Percentiles rank a stretch among this genome's conserved stretches.
phyloP scores from a whole-genome alignment of 1,140 invertebrate species.

The Belonocnema kinseyi region DNA sequence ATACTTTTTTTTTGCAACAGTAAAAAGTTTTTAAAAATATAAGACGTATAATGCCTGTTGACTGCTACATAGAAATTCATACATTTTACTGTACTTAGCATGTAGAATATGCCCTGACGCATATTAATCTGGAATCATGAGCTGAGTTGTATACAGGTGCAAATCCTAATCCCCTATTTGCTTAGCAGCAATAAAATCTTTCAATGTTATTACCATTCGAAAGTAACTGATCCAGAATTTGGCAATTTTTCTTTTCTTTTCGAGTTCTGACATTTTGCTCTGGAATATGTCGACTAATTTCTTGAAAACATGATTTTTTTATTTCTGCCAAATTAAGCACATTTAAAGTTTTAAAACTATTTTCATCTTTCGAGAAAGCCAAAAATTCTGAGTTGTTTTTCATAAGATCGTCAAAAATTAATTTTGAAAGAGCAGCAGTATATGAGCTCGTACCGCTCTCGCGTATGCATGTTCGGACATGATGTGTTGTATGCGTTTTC shows the following conservation, averaged over 20 bases:
- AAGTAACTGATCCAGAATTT: not conserved
- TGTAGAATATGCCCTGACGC: constrained; percentile 60
- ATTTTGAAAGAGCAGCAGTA: no score
- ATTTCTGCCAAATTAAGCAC: no score
- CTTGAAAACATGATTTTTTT: no score
- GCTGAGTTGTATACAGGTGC: constrained; percentile 9
- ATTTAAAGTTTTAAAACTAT: not conserved
- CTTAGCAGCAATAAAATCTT: constrained; percentile 18
- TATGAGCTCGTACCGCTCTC: no score
- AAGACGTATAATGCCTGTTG: no score
- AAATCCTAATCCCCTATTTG: constrained; percentile 5
- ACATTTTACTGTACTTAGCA: constrained; percentile 57
- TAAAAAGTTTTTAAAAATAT: no score
- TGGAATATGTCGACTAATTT: no score
- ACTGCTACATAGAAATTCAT: no score
- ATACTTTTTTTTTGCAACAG: no score
- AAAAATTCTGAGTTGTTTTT: not conserved
- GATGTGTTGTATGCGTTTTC: no score
- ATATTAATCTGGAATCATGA: constrained; percentile 62
- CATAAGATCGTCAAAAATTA: no score
- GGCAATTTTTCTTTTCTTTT: not conserved
- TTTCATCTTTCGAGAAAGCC: not conserved
- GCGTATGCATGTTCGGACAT: no score
- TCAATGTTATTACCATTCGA: not conserved
- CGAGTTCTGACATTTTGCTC: not conserved